Evolutionary conservation across 2,888 invertebrate genomes (phyloP).

Genomic region (Cylloceria caligata): DNA sequence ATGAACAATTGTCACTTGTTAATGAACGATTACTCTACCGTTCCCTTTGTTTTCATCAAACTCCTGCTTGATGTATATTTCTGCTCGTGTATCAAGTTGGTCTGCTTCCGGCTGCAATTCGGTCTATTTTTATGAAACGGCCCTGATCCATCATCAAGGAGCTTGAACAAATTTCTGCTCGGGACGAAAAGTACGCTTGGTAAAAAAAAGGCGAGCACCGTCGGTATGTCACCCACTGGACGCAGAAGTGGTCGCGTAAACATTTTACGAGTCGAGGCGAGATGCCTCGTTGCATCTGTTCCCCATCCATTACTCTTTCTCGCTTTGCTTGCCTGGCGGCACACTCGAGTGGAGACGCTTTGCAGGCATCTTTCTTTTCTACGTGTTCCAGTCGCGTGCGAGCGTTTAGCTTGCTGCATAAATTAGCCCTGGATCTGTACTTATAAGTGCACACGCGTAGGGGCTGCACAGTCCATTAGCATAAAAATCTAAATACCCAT

Average conservation of each 20-base stretch:
- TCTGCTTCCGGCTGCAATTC: too few relatives aligned
- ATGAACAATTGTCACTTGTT: too few relatives aligned
- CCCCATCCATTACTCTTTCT: slow-evolving; percentile 73
- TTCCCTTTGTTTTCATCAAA: too few relatives aligned
- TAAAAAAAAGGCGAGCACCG: neutral
- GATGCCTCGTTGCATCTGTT: slow-evolving; percentile 78
- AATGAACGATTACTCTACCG: too few relatives aligned
- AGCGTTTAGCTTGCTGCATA: slow-evolving; percentile 51
- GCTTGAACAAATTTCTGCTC: too few relatives aligned
- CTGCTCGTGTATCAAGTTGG: too few relatives aligned
- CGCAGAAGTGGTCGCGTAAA: slow-evolving; percentile 74
- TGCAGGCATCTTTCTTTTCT: neutral
- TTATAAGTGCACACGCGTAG: neutral
- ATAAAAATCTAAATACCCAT: slow-evolving; percentile 50
- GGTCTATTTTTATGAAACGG: too few relatives aligned
- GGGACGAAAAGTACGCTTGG: neutral
- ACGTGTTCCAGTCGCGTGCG: slow-evolving; percentile 70
- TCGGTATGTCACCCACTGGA: slow-evolving; percentile 2
- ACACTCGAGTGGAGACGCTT: slow-evolving; percentile 12
- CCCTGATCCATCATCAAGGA: too few relatives aligned
- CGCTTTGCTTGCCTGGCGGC: neutral
- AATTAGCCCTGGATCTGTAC: neutral
- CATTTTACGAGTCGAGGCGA: slow-evolving; percentile 78
- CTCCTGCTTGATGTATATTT: too few relatives aligned
- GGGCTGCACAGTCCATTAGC: neutral